Conservation (phyloP, 2,888 invertebrate genomes). For the Andrena praecox region DNA sequence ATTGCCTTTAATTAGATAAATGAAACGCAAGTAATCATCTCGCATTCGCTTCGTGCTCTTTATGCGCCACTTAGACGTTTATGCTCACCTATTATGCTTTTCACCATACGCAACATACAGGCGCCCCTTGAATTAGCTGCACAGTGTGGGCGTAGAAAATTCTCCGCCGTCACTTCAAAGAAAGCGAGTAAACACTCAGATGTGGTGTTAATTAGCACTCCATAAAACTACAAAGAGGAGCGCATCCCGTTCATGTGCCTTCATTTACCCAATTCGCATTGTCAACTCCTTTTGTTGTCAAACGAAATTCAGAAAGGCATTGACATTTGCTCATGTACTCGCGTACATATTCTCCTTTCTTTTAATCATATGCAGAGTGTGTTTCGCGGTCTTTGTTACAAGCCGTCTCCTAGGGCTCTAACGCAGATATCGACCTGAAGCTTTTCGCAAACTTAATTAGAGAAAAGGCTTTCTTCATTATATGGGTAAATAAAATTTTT, state of each 20-base stretch:
- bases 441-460: too few relatives aligned
- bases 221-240: slow-evolving; percentile 39
- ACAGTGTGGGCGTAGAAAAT: slow-evolving; percentile 28
- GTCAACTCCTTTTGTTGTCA: not conserved
- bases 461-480: too few relatives aligned
- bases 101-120: not conserved
- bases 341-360: too few relatives aligned
- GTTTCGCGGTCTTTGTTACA: too few relatives aligned
- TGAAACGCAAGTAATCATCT: too few relatives aligned
- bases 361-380: too few relatives aligned
- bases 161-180: slow-evolving; percentile 37
- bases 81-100: not conserved
- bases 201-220: slow-evolving; percentile 49
- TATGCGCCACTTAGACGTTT: not conserved
- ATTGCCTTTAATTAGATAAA: too few relatives aligned
- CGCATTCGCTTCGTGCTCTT: not conserved
- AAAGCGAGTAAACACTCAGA: slow-evolving; percentile 15
- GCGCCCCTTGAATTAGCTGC: not conserved
- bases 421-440: too few relatives aligned
- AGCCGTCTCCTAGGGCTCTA: too few relatives aligned
- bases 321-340: not conserved
- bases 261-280: not conserved
- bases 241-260: not conserved
- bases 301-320: not conserved
- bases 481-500: too few relatives aligned